phyloP scores from a whole-genome alignment of 2,888 invertebrate genomes.

The Melanargia galathea region DNA sequence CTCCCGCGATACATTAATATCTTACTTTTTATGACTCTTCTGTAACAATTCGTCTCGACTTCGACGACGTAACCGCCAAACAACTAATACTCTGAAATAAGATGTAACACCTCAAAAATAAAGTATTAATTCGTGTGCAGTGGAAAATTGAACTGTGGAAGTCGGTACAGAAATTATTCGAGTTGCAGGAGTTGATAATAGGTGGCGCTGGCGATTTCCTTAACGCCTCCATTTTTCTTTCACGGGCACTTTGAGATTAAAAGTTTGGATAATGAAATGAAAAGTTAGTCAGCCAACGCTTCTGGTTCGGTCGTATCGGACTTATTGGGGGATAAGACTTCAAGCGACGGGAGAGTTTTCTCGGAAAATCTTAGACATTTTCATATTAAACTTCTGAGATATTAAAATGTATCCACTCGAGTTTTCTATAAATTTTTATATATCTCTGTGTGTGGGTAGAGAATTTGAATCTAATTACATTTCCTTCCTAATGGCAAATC shows the following conservation, averaged over 20 bases:
- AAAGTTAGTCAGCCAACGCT: constrained; percentile 58
- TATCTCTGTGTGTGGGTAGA: not conserved
- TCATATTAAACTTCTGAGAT: constrained; percentile 17
- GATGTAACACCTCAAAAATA: not conserved
- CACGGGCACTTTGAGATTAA: constrained; percentile 82
- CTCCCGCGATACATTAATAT: constrained; percentile 83
- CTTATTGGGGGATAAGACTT: constrained; percentile 47
- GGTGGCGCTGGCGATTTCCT: constrained; percentile 79
- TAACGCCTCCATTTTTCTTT: constrained; percentile 79
- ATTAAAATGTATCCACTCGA: constrained; percentile 13
- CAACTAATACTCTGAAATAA: constrained; percentile 16
- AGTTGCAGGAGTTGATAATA: constrained; percentile 75
- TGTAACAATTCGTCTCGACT: constrained; percentile 70
- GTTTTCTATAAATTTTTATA: not conserved
- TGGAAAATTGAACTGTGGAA: constrained; percentile 26
- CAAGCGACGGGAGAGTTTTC: constrained; percentile 19
- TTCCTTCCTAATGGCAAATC: no score
- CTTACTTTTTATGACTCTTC: constrained; percentile 82
- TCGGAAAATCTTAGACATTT: constrained; percentile 18
- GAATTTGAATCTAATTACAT: no score
- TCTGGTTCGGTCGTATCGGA: constrained; percentile 56
- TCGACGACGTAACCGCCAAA: constrained; percentile 49
- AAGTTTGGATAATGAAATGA: constrained; percentile 80
- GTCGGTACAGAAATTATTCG: constrained; percentile 51
- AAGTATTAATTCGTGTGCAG: constrained; percentile 11